These are phyloP conservation scores for Salticus scenicus DNA, from an alignment of 2,888 invertebrate species.

Conservation along the genomic window DNA sequence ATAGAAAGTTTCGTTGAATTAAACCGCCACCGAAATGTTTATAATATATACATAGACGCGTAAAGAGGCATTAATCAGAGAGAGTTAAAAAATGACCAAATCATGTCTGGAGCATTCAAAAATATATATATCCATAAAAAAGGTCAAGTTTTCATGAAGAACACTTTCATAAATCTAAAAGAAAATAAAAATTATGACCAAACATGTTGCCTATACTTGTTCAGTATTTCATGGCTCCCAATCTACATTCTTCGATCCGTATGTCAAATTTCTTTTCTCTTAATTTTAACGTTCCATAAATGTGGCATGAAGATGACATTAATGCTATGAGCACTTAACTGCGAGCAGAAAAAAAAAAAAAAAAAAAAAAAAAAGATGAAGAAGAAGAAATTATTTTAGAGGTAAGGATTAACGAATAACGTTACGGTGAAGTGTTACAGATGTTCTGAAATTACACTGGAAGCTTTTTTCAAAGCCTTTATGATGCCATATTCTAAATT, in stretches of 20 bases:
- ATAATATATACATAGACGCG: too few species aligned
- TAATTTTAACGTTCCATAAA: constrained; percentile 58
- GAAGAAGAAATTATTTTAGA: constrained; percentile 29
- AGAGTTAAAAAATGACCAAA: too few species aligned
- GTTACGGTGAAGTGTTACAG: constrained; percentile 15
- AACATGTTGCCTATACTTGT: constrained; percentile 25
- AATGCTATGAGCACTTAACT: constrained; percentile 22
- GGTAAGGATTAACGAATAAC: constrained; percentile 45
- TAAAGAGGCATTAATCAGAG: too few species aligned
- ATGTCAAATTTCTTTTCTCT: constrained; percentile 16
- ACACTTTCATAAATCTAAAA: too few species aligned
- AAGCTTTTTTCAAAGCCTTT: constrained; percentile 12
- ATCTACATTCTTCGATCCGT: neutral
- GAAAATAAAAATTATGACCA: too few species aligned
- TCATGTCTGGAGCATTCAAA: too few species aligned
- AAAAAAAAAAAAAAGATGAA: constrained; percentile 38
- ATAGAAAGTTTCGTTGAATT: too few species aligned
- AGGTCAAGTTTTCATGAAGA: too few species aligned
- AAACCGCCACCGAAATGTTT: too few species aligned
- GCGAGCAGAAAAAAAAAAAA: neutral
- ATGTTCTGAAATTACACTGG: neutral
- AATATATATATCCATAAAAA: too few species aligned
- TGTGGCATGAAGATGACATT: constrained; percentile 27
- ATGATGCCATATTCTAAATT: constrained; percentile 8
- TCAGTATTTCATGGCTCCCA: constrained; percentile 13